Percentiles rank a stretch among this genome's conserved stretches.
Evolutionary conservation across 2,888 invertebrate species (phyloP).

Genomic region (Drosophila paramelanica): DNA sequence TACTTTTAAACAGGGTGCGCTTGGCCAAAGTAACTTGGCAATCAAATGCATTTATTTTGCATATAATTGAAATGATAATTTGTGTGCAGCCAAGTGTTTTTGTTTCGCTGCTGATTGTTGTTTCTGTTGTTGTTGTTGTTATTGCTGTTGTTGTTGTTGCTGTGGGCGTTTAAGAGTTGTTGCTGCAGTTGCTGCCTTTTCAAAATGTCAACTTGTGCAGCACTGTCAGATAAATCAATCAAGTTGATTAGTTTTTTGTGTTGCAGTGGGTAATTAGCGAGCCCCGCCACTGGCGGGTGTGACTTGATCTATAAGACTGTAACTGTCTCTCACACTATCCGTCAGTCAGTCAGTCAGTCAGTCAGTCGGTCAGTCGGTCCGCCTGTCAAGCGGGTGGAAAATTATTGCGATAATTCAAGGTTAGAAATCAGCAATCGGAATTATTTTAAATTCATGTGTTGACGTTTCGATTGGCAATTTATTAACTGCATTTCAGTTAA

Average conservation of each 20-base stretch:
- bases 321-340: constrained; percentile 15
- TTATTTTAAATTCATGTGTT: constrained; percentile 51
- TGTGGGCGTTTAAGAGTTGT: constrained; percentile 53
- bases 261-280: constrained; percentile 76
- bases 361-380: not conserved
- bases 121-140: constrained; percentile 8
- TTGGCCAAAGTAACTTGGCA: constrained; percentile 46
- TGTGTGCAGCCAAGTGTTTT: constrained; percentile 66
- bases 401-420: constrained; percentile 70
- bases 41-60: constrained; percentile 80
- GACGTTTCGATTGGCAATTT: constrained; percentile 44
- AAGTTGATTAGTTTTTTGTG: constrained; percentile 80
- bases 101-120: constrained; percentile 19
- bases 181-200: constrained; percentile 51
- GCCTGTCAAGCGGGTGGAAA: constrained; percentile 56
- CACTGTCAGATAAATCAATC: constrained; percentile 83
- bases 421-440: constrained; percentile 41
- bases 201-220: constrained; percentile 76
- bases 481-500: constrained; percentile 38
- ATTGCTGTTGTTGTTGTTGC: constrained; percentile 31
- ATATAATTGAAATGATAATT: constrained; percentile 81
- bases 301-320: constrained; percentile 48
- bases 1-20: constrained; percentile 21
- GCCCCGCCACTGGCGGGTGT: constrained; percentile 57
- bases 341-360: constrained; percentile 5